Evolutionary conservation across 2,888 invertebrate genomes (phyloP).

Genomic region (Pyrocoelia pectoralis): DNA sequence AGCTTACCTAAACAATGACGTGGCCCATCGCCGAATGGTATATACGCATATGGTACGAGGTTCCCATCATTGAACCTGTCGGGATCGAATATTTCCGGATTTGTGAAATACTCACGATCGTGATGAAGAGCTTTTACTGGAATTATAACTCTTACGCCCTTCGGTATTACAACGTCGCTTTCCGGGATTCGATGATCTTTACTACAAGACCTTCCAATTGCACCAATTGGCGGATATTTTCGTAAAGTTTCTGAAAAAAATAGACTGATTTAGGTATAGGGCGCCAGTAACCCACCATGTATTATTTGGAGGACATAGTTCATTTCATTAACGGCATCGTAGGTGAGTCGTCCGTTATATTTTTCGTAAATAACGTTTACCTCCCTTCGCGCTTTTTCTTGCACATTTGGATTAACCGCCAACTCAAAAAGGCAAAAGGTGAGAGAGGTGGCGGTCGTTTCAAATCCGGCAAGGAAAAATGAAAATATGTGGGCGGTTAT

Average conservation of each 20-base stretch:
- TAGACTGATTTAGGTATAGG: not conserved
- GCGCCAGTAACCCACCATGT: not conserved
- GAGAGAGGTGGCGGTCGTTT: not conserved
- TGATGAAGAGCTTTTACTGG: slow-evolving; percentile 21
- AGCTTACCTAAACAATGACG: slow-evolving; percentile 66
- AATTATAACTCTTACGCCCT: slow-evolving; percentile 16
- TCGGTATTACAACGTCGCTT: slow-evolving; percentile 8
- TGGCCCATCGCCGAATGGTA: slow-evolving; percentile 68
- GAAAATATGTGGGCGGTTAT: slow-evolving; percentile 14
- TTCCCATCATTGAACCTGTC: slow-evolving; percentile 63
- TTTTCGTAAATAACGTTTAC: slow-evolving; percentile 5
- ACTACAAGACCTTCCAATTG: slow-evolving; percentile 15
- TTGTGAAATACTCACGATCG: slow-evolving; percentile 27
- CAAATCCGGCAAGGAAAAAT: slow-evolving; percentile 7
- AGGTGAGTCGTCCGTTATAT: not conserved
- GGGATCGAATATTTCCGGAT: slow-evolving; percentile 29
- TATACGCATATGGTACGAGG: slow-evolving; percentile 63
- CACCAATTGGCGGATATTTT: slow-evolving; percentile 32
- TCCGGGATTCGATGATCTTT: slow-evolving; percentile 20
- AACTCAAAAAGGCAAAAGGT: slow-evolving; percentile 14
- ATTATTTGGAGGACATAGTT: slow-evolving; percentile 8
- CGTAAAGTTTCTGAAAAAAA: slow-evolving; percentile 33
- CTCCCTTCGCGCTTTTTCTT: slow-evolving; percentile 5
- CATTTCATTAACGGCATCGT: slow-evolving; percentile 9
- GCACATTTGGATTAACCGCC: not conserved